A percentile compares a stretch with the other conserved stretches of the same genome.
Evolutionary conservation across 2,113 vertebrate genomes (phyloP).

Genomic region (Carassius auratus): DNA sequence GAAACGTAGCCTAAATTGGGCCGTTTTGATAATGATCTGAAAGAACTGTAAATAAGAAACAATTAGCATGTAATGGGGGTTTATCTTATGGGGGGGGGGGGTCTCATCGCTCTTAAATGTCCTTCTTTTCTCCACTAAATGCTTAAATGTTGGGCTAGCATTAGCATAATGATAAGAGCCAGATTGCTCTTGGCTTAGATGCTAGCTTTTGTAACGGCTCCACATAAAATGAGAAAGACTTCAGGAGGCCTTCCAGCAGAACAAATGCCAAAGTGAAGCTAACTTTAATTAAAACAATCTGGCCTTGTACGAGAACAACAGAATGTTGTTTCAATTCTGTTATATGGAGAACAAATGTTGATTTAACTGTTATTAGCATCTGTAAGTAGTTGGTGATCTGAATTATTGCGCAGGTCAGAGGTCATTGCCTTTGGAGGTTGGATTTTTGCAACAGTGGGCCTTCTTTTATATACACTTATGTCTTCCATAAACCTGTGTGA

Average conservation of each 20-base stretch:
- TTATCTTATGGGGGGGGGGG: constrained; percentile 65
- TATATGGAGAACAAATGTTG: constrained; percentile 7
- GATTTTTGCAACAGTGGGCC: not conserved
- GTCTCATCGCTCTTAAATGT: constrained; percentile 60
- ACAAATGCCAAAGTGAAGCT: not conserved
- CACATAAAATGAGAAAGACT: constrained; percentile 28
- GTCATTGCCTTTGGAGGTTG: not conserved
- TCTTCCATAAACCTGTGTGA: not conserved
- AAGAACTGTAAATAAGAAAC: constrained; percentile 65
- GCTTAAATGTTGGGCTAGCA: constrained; percentile 51
- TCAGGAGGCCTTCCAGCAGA: not conserved
- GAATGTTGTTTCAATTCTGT: not conserved
- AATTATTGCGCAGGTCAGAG: not conserved
- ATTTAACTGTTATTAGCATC: constrained; percentile 15
- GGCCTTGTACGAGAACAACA: constrained; percentile 27
- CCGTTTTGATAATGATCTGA: constrained; percentile 66
- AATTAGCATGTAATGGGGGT: constrained; percentile 75
- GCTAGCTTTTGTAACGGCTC: constrained; percentile 58
- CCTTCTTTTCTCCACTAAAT: constrained; percentile 51
- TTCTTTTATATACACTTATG: not conserved
- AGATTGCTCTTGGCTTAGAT: constrained; percentile 51
- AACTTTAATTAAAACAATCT: constrained; percentile 33
- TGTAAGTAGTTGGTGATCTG: not conserved
- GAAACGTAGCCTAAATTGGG: not conserved
- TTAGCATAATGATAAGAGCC: constrained; percentile 66